phyloP scores from a whole-genome alignment of 2,888 invertebrate genomes.

The Timema cristinae region DNA sequence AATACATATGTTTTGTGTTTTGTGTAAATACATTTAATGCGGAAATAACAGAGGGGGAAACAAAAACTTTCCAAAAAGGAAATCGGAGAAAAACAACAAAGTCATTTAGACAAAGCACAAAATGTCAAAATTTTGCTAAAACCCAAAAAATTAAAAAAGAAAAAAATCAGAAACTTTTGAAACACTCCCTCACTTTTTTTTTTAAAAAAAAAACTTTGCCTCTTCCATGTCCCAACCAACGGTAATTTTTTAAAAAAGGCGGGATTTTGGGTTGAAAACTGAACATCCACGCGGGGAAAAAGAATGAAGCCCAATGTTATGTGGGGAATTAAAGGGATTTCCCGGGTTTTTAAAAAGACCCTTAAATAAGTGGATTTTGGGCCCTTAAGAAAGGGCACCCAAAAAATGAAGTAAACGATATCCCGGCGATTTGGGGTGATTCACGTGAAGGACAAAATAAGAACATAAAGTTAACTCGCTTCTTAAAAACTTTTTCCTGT shows the following conservation, averaged over 20 bases:
- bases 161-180: slow-evolving; percentile 21
- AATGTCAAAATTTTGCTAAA: too few relatives aligned
- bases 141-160: neutral
- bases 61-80: too few relatives aligned
- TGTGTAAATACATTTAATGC: too few relatives aligned
- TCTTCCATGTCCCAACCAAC: slow-evolving; percentile 34
- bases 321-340: slow-evolving; percentile 35
- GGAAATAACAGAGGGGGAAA: too few relatives aligned
- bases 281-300: slow-evolving; percentile 33
- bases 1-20: too few relatives aligned
- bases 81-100: too few relatives aligned
- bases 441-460: slow-evolving; percentile 12
- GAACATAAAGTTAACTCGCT: neutral
- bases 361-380: slow-evolving; percentile 38
- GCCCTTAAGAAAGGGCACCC: slow-evolving; percentile 33
- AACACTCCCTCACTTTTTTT: slow-evolving; percentile 33
- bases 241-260: slow-evolving; percentile 36
- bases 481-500: slow-evolving; percentile 6
- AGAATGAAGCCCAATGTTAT: slow-evolving; percentile 33
- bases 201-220: slow-evolving; percentile 36
- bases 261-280: slow-evolving; percentile 28
- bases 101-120: too few relatives aligned
- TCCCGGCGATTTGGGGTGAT: neutral
- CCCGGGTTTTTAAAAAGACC: slow-evolving; percentile 35
- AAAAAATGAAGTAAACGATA: neutral